Evolutionary conservation across 2,888 invertebrate genomes (phyloP).

Genomic region (Pachliopta kotzebuea): DNA sequence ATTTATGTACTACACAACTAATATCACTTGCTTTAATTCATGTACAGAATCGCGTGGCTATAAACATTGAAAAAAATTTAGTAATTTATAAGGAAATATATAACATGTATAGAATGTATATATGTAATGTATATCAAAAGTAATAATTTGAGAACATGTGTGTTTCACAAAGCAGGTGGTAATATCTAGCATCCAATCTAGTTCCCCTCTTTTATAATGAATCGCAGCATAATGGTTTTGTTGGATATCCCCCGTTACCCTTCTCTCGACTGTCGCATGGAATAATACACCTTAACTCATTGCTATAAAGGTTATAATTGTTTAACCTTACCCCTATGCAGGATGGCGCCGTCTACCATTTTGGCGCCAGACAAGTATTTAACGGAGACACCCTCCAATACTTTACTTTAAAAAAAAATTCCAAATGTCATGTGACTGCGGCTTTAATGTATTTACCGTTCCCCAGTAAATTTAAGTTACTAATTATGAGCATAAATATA

Average conservation of each 20-base stretch:
- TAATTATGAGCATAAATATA: neutral
- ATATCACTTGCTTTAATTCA: too few relatives aligned
- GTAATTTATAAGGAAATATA: too few relatives aligned
- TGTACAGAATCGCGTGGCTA: too few relatives aligned
- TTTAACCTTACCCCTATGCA: slow-evolving; percentile 12
- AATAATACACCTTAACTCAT: slow-evolving; percentile 30
- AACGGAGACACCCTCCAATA: slow-evolving; percentile 39
- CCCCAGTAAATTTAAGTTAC: slow-evolving; percentile 13
- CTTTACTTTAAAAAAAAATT: slow-evolving; percentile 30
- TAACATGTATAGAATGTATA: too few relatives aligned
- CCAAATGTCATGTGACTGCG: slow-evolving; percentile 27
- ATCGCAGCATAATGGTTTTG: slow-evolving; percentile 29
- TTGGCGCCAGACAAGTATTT: slow-evolving; percentile 68
- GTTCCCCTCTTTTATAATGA: slow-evolving; percentile 27
- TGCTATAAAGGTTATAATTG: slow-evolving; percentile 32
- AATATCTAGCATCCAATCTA: slow-evolving; percentile 19
- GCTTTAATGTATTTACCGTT: slow-evolving; percentile 25
- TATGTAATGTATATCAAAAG: neutral
- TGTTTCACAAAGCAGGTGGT: slow-evolving; percentile 28
- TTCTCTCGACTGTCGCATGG: neutral
- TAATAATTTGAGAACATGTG: slow-evolving; percentile 5
- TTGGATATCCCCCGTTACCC: slow-evolving; percentile 27
- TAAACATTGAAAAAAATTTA: too few relatives aligned
- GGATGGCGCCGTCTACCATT: slow-evolving; percentile 52
- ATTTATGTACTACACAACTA: too few relatives aligned